Evolutionary conservation across 2,888 invertebrate species (phyloP).

Genomic region (Euclidia mi): DNA sequence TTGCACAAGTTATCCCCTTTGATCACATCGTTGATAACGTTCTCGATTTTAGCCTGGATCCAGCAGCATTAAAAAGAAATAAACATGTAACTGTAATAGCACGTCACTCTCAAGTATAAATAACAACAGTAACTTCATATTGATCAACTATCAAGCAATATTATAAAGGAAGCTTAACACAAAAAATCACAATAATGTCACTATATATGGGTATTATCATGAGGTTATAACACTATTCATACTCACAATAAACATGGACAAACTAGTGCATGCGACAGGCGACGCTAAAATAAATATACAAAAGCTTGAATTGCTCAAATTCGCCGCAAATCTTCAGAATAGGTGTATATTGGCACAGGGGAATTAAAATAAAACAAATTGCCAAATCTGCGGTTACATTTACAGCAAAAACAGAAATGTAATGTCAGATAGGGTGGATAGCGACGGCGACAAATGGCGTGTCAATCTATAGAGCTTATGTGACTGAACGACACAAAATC

Average conservation of each 20-base stretch:
- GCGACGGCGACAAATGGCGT: conserved; percentile 43
- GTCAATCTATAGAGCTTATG: conserved; percentile 46
- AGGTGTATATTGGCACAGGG: not conserved
- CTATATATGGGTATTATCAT: no score
- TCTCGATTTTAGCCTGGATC: conserved; percentile 61
- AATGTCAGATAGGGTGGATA: conserved; percentile 19
- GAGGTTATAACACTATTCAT: no score
- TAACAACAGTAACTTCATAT: no score
- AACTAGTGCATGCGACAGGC: conserved; percentile 12
- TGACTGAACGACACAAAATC: conserved; percentile 19
- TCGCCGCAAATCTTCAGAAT: conserved; percentile 14
- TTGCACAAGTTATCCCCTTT: conserved; percentile 64
- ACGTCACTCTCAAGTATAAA: not conserved
- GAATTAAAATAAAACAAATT: conserved; percentile 37
- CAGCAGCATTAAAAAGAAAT: conserved; percentile 62
- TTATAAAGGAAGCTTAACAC: no score
- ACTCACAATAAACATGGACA: no score
- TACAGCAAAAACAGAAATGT: conserved; percentile 34
- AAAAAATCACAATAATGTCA: no score
- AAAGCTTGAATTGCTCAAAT: conserved; percentile 22
- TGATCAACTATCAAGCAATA: no score
- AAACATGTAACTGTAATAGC: not conserved
- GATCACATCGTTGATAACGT: conserved; percentile 50
- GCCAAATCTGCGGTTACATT: conserved; percentile 27
- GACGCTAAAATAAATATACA: conserved; percentile 7